Base-by-base conservation (phyloP, 2,797 vertebrate genomes). In the Florisuga fusca region DNA sequence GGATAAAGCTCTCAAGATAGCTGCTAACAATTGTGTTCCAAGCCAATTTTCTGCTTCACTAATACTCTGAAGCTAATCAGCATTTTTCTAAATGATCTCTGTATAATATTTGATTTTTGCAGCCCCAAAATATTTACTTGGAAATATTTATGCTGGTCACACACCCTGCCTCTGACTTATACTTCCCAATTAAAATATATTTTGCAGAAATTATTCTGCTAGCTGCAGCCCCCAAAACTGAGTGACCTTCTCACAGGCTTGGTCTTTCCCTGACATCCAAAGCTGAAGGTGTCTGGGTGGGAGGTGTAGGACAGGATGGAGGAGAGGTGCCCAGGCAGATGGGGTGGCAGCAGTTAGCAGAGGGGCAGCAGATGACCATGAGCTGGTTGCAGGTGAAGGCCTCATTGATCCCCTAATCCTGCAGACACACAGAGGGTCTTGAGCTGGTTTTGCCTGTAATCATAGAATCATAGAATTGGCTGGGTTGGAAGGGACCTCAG, bases 21-120 rank as follows among this genome's bases (percentile, higher is more conserved):
- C 85, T 86, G 74, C 88, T 92, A 95, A 91, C 59, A 87, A 71
- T 89, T 63, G 31, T 43, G 36, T 84, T 95, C 74, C 71, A 90
- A 91, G 67, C 43, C 92, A 95, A 91, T 94, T 90, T 96, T 89
- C 80, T 95, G 92, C 88, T 92, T 93, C 93, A 53, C 33, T 95
- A 91, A 67, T 84, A 68, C 55, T 90, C 48, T 82, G 77, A 88
- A 82, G 34, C 31, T 80, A 90, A 96, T 95, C 71, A 96, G 20
- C 59, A 43, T 84, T 95, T 90, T 94, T 87, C 33, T 74, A 76
- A 90, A 66, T 67, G 12, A 87, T 94, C 41, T 63, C 77, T 69
- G 23, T 58, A 45, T 78, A 45, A 66, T 45, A 62, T 53, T 64
- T 66, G 9, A 34, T 71, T 91, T 90, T 87, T 87, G 59, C 82